Evolutionary conservation across 2,888 invertebrate species (phyloP), one percentile per base, ranked within the genome.

Genomic region (Drosophila mayaguana): DNA sequence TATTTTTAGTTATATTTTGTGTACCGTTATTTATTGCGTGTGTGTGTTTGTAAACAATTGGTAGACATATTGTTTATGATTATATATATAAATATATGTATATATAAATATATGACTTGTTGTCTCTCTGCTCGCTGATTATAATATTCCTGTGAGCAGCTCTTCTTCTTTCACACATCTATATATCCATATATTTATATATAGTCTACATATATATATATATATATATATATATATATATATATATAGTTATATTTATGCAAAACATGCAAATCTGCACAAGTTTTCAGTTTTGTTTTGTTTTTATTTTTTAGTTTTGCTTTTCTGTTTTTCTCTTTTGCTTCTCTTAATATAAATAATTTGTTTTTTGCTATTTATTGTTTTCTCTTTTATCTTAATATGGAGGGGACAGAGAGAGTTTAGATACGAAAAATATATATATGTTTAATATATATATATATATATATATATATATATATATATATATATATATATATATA

Each of bases 321-420:
- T 45, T 38, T n/a, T 60, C 22, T 42, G 40, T 34, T 43, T 40
- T 43, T n/a, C 42, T 20, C 36, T 63, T 63, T 59, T 55, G n/a
- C 51, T 50, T 69, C 42, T 45, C 77, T 69, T 78, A 67, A 72
- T 81, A 85, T 82, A 83, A 80, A 78, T 84, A 76, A 81, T 83
- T 83, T 80, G 69, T 28, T 28, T 81, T 83, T 72, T 85, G 75
- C 82, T 82, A 85, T 85, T 82, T 82, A 69, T 85, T 82, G 61
- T 62, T 64, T 65, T 56, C 50, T 51, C 40, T 62, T 73, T 73
- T 28, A 71, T 71, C 56, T 78, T 60, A 77, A 63, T 46, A 40
- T 42, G 50, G 18, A 46, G 72, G 28, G 50, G 36, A 34, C 32
- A 32, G 54, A 45, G 72, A 34, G 54, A 36, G 40, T n/a, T 8